Base-by-base conservation (phyloP, 2,113 vertebrate species). In the Psophia crepitans region DNA sequence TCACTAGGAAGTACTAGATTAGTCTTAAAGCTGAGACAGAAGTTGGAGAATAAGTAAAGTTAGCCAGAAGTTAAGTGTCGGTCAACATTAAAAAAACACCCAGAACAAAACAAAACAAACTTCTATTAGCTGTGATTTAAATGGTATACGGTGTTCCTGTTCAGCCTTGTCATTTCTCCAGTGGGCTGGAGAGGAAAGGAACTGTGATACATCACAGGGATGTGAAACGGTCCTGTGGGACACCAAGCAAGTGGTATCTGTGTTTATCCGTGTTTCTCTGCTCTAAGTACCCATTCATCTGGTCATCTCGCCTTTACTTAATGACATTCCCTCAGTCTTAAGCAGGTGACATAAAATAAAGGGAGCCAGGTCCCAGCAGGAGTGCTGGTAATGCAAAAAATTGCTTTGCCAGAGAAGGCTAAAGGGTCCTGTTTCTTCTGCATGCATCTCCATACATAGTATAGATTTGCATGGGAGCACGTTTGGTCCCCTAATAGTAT, bases 201-300 rank as follows among this genome's bases (percentile, higher is more conserved):
- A 96, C 82, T 73, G 57, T 64, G 70, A 83, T 65, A 51, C 22
- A 64, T 60, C 4, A 1, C 49, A 54, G 30, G 83, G 90, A 90
- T 94, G 90, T 90, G 95, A 90, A 95, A 95, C 82, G 28, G 35
- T 32, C 19, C 19, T 87, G 66, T n/a, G 75, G 82, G 70, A 65
- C 39, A 74, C 53, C 70, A 39, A 58, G 43, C 43, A 70, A 68
- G 56, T 75, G n/a, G 14, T 60, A 48, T 43, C 65, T 87, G 28
- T 6, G 5, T 60, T 64, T 60, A 48, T 43, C 65, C 84, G 28
- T 6, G 5, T 60, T 64, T 73, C 63, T 85, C 61, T 71, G n/a
- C 27, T 63, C 44, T 58, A 16, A 2, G 2, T 56, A 11, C 5
- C 16, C 63, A 3, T 64, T 89, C 70, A 22, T 56, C 74, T 53